Evolutionary conservation across 1,140 invertebrate genomes (phyloP).

Genomic region (Drosophila melanica): DNA sequence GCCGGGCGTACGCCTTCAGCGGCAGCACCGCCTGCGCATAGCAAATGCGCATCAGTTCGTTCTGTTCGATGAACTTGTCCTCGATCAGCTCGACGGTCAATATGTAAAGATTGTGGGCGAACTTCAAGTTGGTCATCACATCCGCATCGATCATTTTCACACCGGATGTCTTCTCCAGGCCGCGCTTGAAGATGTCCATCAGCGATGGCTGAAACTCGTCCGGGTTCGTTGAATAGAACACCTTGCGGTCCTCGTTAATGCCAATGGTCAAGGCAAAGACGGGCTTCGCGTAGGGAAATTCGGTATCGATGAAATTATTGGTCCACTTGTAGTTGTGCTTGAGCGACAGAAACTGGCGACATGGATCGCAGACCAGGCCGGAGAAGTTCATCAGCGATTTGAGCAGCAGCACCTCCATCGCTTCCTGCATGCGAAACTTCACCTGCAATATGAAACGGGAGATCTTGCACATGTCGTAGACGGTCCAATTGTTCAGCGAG

Average conservation of each 20-base stretch:
- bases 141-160: conserved; percentile 63
- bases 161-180: conserved; percentile 65
- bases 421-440: conserved; percentile 81
- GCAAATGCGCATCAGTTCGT: conserved; percentile 51
- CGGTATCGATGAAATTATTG: conserved; percentile 64
- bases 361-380: conserved; percentile 68
- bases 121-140: conserved; percentile 61
- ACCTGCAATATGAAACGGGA: conserved; percentile 71
- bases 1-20: conserved; percentile 55
- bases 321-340: conserved; percentile 62
- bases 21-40: conserved; percentile 65
- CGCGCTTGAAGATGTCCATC: conserved; percentile 65
- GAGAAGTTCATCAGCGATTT: conserved; percentile 63
- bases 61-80: conserved; percentile 49
- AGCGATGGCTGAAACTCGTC: conserved; percentile 72
- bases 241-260: conserved; percentile 55
- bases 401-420: conserved; percentile 71
- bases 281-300: conserved; percentile 68
- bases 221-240: conserved; percentile 71
- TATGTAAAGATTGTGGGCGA: conserved; percentile 71
- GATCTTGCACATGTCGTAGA: conserved; percentile 76
- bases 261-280: conserved; percentile 68
- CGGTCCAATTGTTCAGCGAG: conserved; percentile 57
- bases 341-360: conserved; percentile 57
- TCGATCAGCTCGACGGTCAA: conserved; percentile 79